A percentile compares a stretch with the other conserved stretches of the same genome.
phyloP scores from a whole-genome alignment of 2,797 vertebrate species.

The Poeciliopsis presidionis region DNA sequence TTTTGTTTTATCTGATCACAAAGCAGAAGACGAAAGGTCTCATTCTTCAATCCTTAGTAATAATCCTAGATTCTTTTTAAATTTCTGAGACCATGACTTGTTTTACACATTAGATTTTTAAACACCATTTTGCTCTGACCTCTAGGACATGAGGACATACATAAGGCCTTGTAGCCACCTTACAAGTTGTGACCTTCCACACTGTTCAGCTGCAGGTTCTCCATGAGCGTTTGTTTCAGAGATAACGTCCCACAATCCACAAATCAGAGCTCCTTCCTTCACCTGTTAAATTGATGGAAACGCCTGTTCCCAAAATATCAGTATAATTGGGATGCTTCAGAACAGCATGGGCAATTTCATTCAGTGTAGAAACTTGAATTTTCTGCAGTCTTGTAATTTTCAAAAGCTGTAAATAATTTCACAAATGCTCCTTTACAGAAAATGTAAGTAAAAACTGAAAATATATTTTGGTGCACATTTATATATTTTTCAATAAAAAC shows the following conservation, averaged over 20 bases:
- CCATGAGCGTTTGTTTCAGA: neutral
- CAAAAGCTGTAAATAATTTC: neutral
- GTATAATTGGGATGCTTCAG: neutral
- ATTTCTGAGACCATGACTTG: neutral
- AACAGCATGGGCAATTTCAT: neutral
- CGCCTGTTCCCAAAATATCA: neutral
- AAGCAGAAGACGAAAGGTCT: neutral
- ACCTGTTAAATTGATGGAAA: neutral
- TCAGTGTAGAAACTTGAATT: neutral
- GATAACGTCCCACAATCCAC: neutral
- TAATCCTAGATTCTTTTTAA: neutral
- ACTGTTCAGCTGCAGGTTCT: neutral
- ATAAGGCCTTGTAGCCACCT: neutral
- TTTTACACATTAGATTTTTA: neutral
- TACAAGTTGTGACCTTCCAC: neutral
- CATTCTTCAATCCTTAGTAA: neutral
- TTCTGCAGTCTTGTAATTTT: neutral
- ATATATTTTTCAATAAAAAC: neutral
- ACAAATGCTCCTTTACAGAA: neutral
- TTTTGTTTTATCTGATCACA: neutral
- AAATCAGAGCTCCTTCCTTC: neutral
- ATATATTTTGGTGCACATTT: neutral
- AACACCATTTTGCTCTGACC: neutral
- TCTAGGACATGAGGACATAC: neutral
- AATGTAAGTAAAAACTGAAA: neutral